Percentiles rank a stretch among this genome's conserved stretches.
Evolutionary conservation across 2,888 invertebrate species (phyloP).

Genomic region (Philaethria dido): DNA sequence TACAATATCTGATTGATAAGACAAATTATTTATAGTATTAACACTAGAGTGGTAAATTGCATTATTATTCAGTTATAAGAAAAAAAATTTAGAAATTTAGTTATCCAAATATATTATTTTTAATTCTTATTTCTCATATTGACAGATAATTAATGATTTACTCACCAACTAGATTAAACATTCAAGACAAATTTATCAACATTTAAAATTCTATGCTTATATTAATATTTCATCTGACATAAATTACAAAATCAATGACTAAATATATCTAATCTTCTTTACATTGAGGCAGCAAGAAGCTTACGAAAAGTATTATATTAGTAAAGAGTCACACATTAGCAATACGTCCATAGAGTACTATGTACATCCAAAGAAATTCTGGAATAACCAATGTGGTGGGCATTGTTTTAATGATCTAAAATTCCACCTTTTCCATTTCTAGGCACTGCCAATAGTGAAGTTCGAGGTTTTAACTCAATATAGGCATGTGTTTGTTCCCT

Average conservation of each 20-base stretch:
- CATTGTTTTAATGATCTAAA: not conserved
- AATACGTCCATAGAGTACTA: not conserved
- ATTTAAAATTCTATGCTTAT: not conserved
- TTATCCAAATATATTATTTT: not conserved
- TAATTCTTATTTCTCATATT: too few species aligned
- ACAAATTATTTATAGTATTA: not conserved
- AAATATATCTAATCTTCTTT: not conserved
- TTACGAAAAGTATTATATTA: constrained; percentile 8
- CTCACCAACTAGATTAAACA: not conserved
- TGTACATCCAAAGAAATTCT: too few species aligned
- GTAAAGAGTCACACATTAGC: constrained; percentile 16
- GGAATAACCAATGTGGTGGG: not conserved
- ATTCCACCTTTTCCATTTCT: not conserved
- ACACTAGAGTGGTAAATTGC: not conserved
- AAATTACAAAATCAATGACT: not conserved
- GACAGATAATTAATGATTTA: not conserved
- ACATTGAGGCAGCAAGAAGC: not conserved
- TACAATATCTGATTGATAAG: not conserved
- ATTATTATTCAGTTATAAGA: too few species aligned
- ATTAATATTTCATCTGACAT: not conserved
- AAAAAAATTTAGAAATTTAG: not conserved
- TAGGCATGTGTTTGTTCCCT: constrained; percentile 36
- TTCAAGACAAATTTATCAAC: not conserved
- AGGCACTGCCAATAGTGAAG: not conserved
- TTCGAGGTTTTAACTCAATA: constrained; percentile 21